Percentiles rank a stretch among this genome's conserved stretches.
Conservation (phyloP, 2,113 vertebrate species). For the Perca flavescens region DNA sequence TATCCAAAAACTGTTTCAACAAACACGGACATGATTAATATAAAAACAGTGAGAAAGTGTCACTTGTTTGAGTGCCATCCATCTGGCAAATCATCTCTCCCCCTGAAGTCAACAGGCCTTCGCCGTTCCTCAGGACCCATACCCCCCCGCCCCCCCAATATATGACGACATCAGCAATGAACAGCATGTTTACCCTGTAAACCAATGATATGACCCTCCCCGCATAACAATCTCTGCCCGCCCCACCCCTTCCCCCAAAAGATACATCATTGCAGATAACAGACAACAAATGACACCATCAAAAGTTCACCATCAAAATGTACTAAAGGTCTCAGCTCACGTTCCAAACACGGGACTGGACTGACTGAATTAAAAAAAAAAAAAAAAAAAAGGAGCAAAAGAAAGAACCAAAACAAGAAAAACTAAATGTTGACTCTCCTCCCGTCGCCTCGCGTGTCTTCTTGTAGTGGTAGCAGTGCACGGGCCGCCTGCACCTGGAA, state of each 20-base stretch:
- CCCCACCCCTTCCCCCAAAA: slow-evolving; percentile 24
- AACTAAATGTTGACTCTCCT: slow-evolving; percentile 45
- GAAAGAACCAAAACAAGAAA: slow-evolving; percentile 45
- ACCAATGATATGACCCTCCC: slow-evolving; percentile 80
- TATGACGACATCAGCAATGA: slow-evolving; percentile 73
- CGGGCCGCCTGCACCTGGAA: slow-evolving; percentile 42
- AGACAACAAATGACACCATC: slow-evolving; percentile 76
- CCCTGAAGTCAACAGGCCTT: slow-evolving; percentile 57
- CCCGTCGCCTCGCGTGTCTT: slow-evolving; percentile 20
- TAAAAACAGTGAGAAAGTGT: slow-evolving; percentile 81
- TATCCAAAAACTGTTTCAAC: slow-evolving; percentile 75
- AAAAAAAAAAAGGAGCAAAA: slow-evolving; percentile 38
- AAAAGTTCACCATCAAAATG: slow-evolving; percentile 76
- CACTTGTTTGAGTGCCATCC: slow-evolving; percentile 77
- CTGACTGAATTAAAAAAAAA: slow-evolving; percentile 60
- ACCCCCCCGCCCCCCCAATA: slow-evolving; percentile 28
- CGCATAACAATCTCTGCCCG: slow-evolving; percentile 57
- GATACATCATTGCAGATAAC: slow-evolving; percentile 74
- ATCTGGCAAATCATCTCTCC: slow-evolving; percentile 55
- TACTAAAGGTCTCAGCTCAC: slow-evolving; percentile 73
- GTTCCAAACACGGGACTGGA: slow-evolving; percentile 75
- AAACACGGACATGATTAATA: slow-evolving; percentile 82
- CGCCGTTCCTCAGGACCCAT: slow-evolving; percentile 51
- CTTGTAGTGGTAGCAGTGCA: slow-evolving; percentile 67
- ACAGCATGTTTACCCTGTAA: slow-evolving; percentile 85